Conservation (phyloP, 2,888 invertebrate species). For the Saturnia pavonia region DNA sequence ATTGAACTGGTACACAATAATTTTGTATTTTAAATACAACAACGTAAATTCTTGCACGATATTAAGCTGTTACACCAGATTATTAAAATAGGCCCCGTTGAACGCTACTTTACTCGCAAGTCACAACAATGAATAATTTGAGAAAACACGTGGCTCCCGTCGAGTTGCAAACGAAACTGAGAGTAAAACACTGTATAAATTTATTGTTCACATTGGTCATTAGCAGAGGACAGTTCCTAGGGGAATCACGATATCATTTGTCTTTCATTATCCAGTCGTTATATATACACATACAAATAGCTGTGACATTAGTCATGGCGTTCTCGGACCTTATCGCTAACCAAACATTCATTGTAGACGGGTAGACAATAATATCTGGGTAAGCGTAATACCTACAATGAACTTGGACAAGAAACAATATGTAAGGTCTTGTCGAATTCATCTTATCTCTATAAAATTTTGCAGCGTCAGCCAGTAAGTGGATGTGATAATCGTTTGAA, state of each 20-base stretch:
- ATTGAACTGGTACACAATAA: constrained; percentile 20
- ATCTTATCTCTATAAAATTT: background rate
- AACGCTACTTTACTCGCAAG: constrained; percentile 27
- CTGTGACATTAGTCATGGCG: constrained; percentile 64
- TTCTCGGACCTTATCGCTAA: constrained; percentile 54
- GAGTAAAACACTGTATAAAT: constrained; percentile 41
- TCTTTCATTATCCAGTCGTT: constrained; percentile 61
- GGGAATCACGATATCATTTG: constrained; percentile 54
- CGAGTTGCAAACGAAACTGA: constrained; percentile 54
- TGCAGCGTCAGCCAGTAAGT: background rate
- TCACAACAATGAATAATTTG: constrained; percentile 15
- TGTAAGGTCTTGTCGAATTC: background rate
- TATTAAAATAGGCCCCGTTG: background rate
- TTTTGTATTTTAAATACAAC: constrained; percentile 8
- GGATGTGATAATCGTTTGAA: background rate
- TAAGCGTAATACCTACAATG: constrained; percentile 6
- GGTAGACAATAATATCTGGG: constrained; percentile 44
- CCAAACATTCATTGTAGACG: constrained; percentile 48
- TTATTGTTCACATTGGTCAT: constrained; percentile 54
- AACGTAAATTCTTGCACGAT: background rate
- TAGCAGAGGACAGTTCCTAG: constrained; percentile 59
- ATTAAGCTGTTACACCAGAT: background rate
- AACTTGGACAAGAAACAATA: background rate
- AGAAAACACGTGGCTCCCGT: constrained; percentile 23
- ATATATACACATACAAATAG: constrained; percentile 62